Evolutionary conservation across 2,113 vertebrate genomes (phyloP), one percentile per base, ranked within the genome.

Genomic region (Laticauda laticaudata): DNA sequence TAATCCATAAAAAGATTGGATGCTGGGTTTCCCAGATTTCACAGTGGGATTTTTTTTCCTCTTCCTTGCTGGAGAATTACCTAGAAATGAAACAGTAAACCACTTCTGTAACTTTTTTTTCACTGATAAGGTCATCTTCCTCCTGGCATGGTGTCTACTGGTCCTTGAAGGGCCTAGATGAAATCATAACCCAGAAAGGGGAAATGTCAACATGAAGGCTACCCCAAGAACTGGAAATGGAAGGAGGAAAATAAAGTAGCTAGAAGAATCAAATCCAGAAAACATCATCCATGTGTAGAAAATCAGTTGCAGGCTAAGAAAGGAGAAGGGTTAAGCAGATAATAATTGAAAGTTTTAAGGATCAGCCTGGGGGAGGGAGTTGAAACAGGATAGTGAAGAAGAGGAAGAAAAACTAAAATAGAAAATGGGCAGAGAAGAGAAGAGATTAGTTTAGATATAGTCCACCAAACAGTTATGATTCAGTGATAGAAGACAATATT

Each of bases 141-240:
- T 69, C 87, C n/a, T 92, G 61, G 14, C 11, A 8, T 6, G 91
- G 48, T 39, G 69, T 57, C 93, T 90, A 61, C 87, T 0, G 5
- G 87, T 85, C 93, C 48, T 88, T 20, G 69, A 86, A 96, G 86
- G 93, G 96, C 86, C 88, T 92, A 93, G 94, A 94, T 3, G 24
- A 24, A 21, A 89, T 93, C 57, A 93, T 55, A 81, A 93, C 0
- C 0, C 21, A 48, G 69, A 89, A 94, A 94, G 87, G 20, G 86
- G 6, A 69, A n/a, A 91, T 87, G 48, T 87, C 89, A 75, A 45
- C 90, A 90, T 57, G 75, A 0, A 51, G 64, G 92, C 89, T 92
- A 57, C 91, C 18, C 1, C 29, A 26, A 87, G 90, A 64, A 81
- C 3, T n/a, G 64, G 92, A 51, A 85, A 93, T 56, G 55, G 55